phyloP scores from a whole-genome alignment of 2,888 invertebrate species.

The Drosophila nigricruria region DNA sequence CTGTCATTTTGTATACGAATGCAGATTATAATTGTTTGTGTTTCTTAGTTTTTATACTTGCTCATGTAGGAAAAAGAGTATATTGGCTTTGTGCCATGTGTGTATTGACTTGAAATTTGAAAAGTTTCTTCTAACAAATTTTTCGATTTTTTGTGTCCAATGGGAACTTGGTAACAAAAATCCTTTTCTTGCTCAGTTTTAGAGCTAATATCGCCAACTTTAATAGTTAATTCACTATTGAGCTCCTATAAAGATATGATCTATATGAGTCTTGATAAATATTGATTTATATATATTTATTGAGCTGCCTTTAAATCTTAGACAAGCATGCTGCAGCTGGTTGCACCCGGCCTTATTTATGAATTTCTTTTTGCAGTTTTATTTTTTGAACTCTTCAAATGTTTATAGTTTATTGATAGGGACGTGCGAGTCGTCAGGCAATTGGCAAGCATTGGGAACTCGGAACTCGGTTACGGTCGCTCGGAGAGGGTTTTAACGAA shows the following conservation, averaged over 20 bases:
- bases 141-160: too few relatives aligned
- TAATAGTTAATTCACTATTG: background rate
- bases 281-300: background rate
- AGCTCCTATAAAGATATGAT: background rate
- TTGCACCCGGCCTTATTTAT: background rate
- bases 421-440: conserved; percentile 52
- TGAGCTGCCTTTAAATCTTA: too few relatives aligned
- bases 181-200: background rate
- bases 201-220: background rate
- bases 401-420: conserved; percentile 20
- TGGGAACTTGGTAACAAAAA: background rate
- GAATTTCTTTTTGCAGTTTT: background rate
- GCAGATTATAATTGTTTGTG: conserved; percentile 12
- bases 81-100: background rate
- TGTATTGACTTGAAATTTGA: too few relatives aligned
- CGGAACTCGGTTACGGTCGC: conserved; percentile 9
- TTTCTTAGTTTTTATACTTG: background rate
- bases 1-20: conserved; percentile 4
- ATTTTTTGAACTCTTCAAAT: conserved; percentile 11
- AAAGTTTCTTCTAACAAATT: too few relatives aligned
- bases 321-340: background rate
- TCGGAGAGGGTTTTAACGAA: conserved; percentile 37
- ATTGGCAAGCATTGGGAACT: conserved; percentile 50
- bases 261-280: background rate
- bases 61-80: background rate